A percentile compares a stretch with the other conserved stretches of the same genome.
Evolutionary conservation across 2,888 invertebrate species (phyloP).

Genomic region (Macrosiphum euphorbiae): DNA sequence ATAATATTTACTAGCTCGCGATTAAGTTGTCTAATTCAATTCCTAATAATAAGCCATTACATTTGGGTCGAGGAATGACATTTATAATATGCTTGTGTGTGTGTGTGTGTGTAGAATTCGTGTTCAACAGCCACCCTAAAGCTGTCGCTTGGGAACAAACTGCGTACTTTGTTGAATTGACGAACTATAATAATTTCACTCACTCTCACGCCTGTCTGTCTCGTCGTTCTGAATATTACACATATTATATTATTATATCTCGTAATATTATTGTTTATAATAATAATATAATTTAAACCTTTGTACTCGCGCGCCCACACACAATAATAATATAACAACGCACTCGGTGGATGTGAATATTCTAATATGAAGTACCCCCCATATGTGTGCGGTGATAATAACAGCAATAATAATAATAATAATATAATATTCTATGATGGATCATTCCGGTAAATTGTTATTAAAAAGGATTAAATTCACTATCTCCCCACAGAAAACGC

Average conservation of each 20-base stretch:
- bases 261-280: not conserved
- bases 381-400: not conserved
- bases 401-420: not conserved
- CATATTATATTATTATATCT: not conserved
- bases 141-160: not conserved
- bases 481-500: not conserved
- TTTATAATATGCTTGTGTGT: not conserved
- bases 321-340: not conserved
- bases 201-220: not conserved
- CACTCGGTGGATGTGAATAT: not conserved
- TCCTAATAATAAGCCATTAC: not conserved
- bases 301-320: not conserved
- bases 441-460: slow-evolving; percentile 13
- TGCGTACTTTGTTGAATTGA: not conserved
- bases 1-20: not conserved
- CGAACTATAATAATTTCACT: not conserved
- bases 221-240: slow-evolving; percentile 1
- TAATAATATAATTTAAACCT: not conserved
- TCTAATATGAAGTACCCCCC: not conserved
- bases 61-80: not conserved
- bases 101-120: not conserved
- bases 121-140: not conserved
- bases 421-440: not conserved
- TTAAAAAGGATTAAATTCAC: not conserved
- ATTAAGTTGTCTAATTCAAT: not conserved